Base-by-base conservation (phyloP, 1,140 invertebrate genomes). In the Trinorchestia longiramus region DNA sequence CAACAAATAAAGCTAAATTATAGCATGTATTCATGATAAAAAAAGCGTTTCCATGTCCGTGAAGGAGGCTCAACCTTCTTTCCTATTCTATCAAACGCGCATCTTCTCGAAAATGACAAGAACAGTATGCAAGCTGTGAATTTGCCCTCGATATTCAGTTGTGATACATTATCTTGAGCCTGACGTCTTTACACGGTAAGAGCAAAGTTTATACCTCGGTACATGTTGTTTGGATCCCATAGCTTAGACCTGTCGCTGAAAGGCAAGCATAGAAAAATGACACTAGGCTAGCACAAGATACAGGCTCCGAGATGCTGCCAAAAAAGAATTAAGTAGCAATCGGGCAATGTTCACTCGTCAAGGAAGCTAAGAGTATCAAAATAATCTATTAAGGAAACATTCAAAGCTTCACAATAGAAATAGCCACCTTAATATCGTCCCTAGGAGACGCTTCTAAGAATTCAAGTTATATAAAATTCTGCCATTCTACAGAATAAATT, bases 391-490 rank as follows among this genome's bases (percentile, higher is more conserved):
- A 47, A 95, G 96, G 96, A 96, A 96, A 96, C 96, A 96, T 96
- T 96, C 96, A 96, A 96, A 96, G 96, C 96, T 96, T 96, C 92
- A 95, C 96, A 96, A 96, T 96, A 96, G 96, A 96, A 96, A 96
- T 96, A 96, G 94, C 92, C 44, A 45, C 44, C 44, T 45, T 43
- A 94, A 44, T 45, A 43, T 94, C 44, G 92, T 95, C 95, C 95
- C 91, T 96, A 96, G 95, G 95, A 95, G 96, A 96, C 95, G 96
- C 96, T 88, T 96, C 95, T 95, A 95, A 96, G 96, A 96, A 96
- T 95, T 96, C 95, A 95, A 96, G 96, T 96, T 96, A 96, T 96
- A 96, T 96, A 96, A 96, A 96, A 96, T 96, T 96, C 96, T 96
- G 91, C 90, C 95, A 96, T 95, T 96, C 96, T 96, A 96, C 96